Base-by-base conservation (phyloP, 1,140 invertebrate species). In the Melanaphis sacchari region DNA sequence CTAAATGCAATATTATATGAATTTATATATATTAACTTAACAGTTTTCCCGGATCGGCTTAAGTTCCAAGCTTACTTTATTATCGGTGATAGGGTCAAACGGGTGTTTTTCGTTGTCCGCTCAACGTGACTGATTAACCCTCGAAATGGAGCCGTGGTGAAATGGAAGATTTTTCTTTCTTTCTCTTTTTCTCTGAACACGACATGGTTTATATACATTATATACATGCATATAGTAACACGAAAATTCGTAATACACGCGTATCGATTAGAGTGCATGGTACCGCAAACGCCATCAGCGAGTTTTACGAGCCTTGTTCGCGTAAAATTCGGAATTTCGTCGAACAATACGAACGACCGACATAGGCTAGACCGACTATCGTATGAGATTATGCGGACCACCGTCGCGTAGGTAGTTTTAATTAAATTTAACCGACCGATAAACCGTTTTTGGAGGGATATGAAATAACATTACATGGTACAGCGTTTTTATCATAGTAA, bases 71-170 rank as follows among this genome's bases (percentile, higher is more conserved):
- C 4, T n/a, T 18, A 18, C 26, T 82, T 38, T 26, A 22, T 84
- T 84, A 38, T 40, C 82, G 0, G 11, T 9, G 24, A 40, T 24
- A 84, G 22, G 38, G 82, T 84, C 82, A 4, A 31, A 41, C 82
- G 82, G 38, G 36, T 3, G 40, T 40, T 22, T 84, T 84, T 84
- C 40, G 38, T 84, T 41, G 8, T 38, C 38, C 82, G 38, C 22
- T 26, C 82, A 84, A 38, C 82, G 82, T 84, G 82, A 84, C 82
- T 84, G 82, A 84, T 84, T 84, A 41, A 84, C 82, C 82, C 40
- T 40, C 82, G 40, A 24, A 82, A 82, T 36, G 38, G 38, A 40
- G 22, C 24, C 82, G 82, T 41, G 82, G 22, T 11, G 24, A 40
- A 7, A 26, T 1, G 26, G 24, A 11, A 26, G 24, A 40, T 38